These are phyloP conservation scores for Apaloderma vittatum DNA, from an alignment of 2,113 vertebrate genomes.

Conservation along the genomic window DNA sequence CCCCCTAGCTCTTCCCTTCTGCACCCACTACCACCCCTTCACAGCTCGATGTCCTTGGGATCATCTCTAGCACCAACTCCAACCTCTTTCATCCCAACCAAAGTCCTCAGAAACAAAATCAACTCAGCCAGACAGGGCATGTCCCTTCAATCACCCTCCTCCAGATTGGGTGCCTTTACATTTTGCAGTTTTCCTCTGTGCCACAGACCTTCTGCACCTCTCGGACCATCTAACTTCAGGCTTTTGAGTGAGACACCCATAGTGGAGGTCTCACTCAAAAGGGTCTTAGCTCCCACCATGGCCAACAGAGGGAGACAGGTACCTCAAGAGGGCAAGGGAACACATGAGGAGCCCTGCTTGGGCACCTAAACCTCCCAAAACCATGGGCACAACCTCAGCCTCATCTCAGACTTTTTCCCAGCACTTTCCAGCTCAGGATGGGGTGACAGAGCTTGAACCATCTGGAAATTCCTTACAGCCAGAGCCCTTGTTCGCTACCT, in stretches of 20 bases:
- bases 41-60: fast-evolving
- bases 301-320: neutral
- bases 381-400: neutral
- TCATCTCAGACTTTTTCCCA: neutral
- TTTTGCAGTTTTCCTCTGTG: neutral
- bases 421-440: neutral
- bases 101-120: neutral
- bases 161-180: neutral
- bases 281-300: neutral
- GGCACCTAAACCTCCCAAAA: neutral
- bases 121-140: neutral
- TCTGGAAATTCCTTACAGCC: neutral
- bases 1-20: neutral
- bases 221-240: neutral
- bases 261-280: neutral
- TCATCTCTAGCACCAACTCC: neutral
- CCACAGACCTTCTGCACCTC: neutral
- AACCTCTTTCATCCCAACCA: neutral
- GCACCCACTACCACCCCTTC: neutral
- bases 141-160: neutral
- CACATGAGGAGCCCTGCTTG: fast-evolving
- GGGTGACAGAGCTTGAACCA: neutral
- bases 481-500: neutral
- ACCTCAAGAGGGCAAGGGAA: neutral
- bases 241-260: neutral